These are phyloP conservation scores for Brachyptera risi DNA, from an alignment of 2,888 invertebrate species.

Conservation along the genomic window DNA sequence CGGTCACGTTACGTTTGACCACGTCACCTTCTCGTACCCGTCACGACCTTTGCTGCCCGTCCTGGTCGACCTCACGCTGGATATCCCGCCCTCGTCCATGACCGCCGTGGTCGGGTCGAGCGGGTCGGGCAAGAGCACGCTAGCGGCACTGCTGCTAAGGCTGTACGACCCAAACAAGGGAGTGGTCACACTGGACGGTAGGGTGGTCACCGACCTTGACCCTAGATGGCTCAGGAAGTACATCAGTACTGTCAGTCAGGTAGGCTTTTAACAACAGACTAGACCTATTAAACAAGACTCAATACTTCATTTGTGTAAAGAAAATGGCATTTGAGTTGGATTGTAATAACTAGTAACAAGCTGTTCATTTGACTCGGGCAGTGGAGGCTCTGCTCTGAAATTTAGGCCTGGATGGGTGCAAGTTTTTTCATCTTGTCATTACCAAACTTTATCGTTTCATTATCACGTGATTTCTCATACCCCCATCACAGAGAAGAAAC, in stretches of 20 bases:
- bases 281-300: too few relatives aligned
- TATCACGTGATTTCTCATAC: too few relatives aligned
- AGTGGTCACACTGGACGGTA: constrained; percentile 67
- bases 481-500: too few relatives aligned
- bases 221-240: constrained; percentile 80
- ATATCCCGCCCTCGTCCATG: constrained; percentile 51
- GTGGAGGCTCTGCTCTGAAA: too few relatives aligned
- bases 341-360: too few relatives aligned
- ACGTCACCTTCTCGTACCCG: constrained; percentile 71
- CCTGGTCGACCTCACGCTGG: constrained; percentile 62
- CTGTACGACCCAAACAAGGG: constrained; percentile 81
- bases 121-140: constrained; percentile 93
- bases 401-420: too few relatives aligned
- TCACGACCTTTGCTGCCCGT: constrained; percentile 56
- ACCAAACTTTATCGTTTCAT: too few relatives aligned
- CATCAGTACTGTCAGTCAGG: constrained; percentile 87
- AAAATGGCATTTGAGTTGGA: too few relatives aligned
- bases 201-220: constrained; percentile 69
- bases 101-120: constrained; percentile 87
- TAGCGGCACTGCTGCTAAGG: constrained; percentile 77
- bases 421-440: too few relatives aligned
- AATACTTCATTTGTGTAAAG: too few relatives aligned
- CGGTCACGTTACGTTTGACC: constrained; percentile 71
- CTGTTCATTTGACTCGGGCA: too few relatives aligned
- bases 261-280: too few relatives aligned